Evolutionary conservation across 1,140 invertebrate genomes (phyloP), one percentile per base, ranked within the genome.

Genomic region (Philotrypesis tridentata): DNA sequence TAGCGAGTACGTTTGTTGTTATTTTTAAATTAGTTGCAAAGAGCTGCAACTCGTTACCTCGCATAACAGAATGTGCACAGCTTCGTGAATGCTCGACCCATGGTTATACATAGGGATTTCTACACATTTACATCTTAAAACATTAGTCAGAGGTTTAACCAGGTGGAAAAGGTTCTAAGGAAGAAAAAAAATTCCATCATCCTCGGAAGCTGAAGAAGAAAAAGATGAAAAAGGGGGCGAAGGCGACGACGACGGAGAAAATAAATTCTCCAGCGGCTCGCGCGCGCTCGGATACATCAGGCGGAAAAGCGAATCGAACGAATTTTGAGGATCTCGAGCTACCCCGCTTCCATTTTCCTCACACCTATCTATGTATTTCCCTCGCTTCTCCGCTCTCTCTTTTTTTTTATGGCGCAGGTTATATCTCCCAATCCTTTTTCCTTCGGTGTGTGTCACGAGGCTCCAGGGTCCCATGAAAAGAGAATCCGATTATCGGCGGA

Each of bases 401-500:
- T 27, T 73, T 73, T 73, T 73, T 73, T 73, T 55, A 55, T 2
- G 31, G 31, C 67, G 31, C 31, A 21, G 61, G 61, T 43, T 43
- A 77, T 67, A 77, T 27, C 43, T 79, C 23, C 37, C 65, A 79
- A 68, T 79, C 63, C 76, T 79, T 79, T 70, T 79, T 70, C 37
- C 25, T 12, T n/a, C 29, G 29, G n/a, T n/a, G 31, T 12, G 75
- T 78, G 78, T 77, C 72, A 73, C 60, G 79, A 81, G 67, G 74
- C 72, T 60, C 60, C 61, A 79, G 63, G 48, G 74, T 73, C 60
- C 75, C 79, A 76, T 82, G 75, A 83, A 85, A 83, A 82, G 77
- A 82, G 84, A 86, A 88, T 86, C 85, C 86, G 86, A 87, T 88
- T 87, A 88, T 87, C 79, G 79, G 82, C 14, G 84, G 87, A 84